These are phyloP conservation scores for Drosophila teissieri DNA, from an alignment of 1,140 invertebrate genomes.

Conservation along the genomic window DNA sequence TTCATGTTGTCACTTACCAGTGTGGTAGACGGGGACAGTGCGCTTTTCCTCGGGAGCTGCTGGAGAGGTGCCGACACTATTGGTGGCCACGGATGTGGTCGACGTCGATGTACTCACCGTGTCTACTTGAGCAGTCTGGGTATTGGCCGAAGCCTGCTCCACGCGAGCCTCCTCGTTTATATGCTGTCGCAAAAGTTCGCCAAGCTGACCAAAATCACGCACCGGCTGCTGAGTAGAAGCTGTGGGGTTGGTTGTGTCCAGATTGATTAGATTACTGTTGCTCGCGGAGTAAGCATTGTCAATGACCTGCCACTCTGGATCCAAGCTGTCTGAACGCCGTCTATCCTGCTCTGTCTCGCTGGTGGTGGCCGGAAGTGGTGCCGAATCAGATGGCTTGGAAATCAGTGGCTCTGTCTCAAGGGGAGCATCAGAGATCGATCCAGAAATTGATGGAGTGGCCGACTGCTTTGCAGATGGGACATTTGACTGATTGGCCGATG, in stretches of 20 bases:
- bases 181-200: slow-evolving; percentile 65
- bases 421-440: slow-evolving; percentile 15
- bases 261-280: slow-evolving; percentile 56
- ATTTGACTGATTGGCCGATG: background rate
- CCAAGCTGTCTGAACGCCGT: slow-evolving; percentile 62
- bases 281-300: slow-evolving; percentile 47
- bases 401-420: slow-evolving; percentile 24
- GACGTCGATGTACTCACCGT: slow-evolving; percentile 65
- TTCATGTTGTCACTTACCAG: slow-evolving; percentile 37
- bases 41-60: slow-evolving; percentile 59
- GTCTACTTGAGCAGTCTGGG: slow-evolving; percentile 62
- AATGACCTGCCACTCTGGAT: slow-evolving; percentile 75
- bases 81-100: slow-evolving; percentile 57
- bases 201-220: slow-evolving; percentile 50
- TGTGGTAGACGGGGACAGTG: slow-evolving; percentile 59
- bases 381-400: background rate
- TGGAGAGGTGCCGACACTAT: slow-evolving; percentile 55
- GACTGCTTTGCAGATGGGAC: slow-evolving; percentile 1
- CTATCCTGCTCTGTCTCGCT: slow-evolving; percentile 10
- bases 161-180: slow-evolving; percentile 58
- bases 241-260: slow-evolving; percentile 30
- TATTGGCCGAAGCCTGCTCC: slow-evolving; percentile 59
- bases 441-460: slow-evolving; percentile 13
- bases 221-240: slow-evolving; percentile 26
- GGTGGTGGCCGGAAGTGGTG: too few relatives aligned